A percentile compares a stretch with the other conserved stretches of the same genome.
These are phyloP conservation scores for Mormyrus hasselquistii DNA, from an alignment of 2,797 vertebrate genomes.

Conservation along the genomic window DNA sequence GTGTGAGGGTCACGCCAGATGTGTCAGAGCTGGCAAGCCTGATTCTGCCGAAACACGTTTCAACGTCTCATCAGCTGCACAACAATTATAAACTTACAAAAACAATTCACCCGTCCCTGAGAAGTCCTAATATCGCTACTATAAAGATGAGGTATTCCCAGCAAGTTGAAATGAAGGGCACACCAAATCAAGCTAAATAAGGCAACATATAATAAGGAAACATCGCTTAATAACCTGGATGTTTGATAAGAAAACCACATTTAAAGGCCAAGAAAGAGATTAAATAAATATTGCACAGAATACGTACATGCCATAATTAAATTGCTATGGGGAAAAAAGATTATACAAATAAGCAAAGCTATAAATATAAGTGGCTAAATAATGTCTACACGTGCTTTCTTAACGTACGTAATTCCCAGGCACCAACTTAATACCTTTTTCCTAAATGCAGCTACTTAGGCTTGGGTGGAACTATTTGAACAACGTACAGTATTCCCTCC, in stretches of 20 bases:
- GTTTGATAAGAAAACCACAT: neutral
- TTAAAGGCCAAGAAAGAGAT: neutral
- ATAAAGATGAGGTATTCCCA: neutral
- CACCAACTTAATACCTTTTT: neutral
- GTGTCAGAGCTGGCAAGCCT: neutral
- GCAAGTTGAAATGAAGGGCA: neutral
- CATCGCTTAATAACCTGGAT: neutral
- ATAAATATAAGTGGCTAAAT: neutral
- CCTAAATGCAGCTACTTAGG: neutral
- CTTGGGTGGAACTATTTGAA: neutral
- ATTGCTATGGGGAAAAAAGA: neutral
- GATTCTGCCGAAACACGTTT: neutral
- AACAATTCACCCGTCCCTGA: neutral
- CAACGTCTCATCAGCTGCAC: neutral
- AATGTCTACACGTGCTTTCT: neutral
- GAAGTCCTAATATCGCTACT: neutral
- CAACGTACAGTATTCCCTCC: neutral
- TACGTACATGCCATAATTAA: neutral
- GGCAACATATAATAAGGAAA: neutral
- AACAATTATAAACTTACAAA: neutral
- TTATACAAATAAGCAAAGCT: neutral
- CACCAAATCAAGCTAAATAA: neutral
- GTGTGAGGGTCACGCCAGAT: neutral
- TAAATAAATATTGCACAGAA: neutral
- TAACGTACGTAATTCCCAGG: neutral